Evolutionary conservation across 2,113 vertebrate species (phyloP), one percentile per base, ranked within the genome.

Genomic region (Cygnus buccinator): DNA sequence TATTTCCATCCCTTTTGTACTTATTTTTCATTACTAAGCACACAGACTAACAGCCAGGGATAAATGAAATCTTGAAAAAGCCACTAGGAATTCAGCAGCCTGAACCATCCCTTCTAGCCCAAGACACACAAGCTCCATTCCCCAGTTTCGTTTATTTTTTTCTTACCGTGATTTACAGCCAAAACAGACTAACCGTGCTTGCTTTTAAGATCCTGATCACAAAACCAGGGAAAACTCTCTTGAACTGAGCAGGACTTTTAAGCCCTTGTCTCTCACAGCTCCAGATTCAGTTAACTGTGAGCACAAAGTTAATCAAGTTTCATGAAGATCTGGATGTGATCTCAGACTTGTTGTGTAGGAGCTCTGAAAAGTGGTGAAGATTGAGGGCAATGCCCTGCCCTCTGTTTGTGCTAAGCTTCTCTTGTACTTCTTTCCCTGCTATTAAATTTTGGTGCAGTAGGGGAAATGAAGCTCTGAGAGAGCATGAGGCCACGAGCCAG

Each of bases 1-100:
- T 92, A 57, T 96, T 97, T 97, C 91, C 87, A 89, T 94, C 62
- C 90, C 71, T 93, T 97, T 96, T 93, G 89, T 92, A 54, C 90
- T 94, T 94, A 74, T 93, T 86, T 97, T 96, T 94, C 84, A 83
- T 93, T 94, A 86, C 91, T 97, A 95, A 94, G 95, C 77, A 93
- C 23, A 78, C 74, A 87, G 87, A 97, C 71, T 95, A 97, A 95
- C 96, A 97, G 96, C 76, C 48, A 94, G 85, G 95, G 89, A 94
- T 96, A 97, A 97, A 88, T 90, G 93, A 93, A 97, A 91, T 95
- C 96, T 98, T 96, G 96, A 97, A 97, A 98, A 98, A 97, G 96
- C 91, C 97, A 96, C 94, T 68, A 95, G 91, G 92, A 97, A 96
- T 95, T 97, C 97, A 88, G 94, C 95, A 95, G 72, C 63, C 63